phyloP scores from a whole-genome alignment of 2,797 vertebrate genomes.

The Spatula clypeata region DNA sequence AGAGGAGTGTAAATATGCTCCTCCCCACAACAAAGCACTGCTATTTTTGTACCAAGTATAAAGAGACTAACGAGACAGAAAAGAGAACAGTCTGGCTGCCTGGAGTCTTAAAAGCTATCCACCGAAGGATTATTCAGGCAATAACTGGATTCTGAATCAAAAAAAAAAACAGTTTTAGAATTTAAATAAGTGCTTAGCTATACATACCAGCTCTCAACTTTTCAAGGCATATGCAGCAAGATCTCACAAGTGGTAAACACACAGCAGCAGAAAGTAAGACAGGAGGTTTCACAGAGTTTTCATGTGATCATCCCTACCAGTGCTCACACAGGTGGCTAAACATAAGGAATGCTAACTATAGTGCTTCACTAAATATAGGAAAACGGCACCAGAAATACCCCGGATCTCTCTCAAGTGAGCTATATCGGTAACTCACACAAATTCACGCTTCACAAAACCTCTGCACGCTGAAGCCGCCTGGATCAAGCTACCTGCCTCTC shows the following conservation, averaged over 20 bases:
- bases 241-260: background rate
- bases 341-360: conserved; percentile 29
- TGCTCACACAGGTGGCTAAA: conserved; percentile 36
- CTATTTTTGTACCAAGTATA: background rate
- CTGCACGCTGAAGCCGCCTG: accelerated
- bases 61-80: background rate
- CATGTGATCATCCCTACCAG: background rate
- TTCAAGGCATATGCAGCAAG: background rate
- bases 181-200: background rate
- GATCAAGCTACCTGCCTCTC: background rate
- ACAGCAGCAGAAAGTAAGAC: background rate
- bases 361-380: background rate
- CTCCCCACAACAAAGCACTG: conserved; percentile 17
- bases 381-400: background rate
- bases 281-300: background rate
- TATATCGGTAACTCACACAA: background rate
- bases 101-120: background rate
- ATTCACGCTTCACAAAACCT: background rate
- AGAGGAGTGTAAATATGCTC: background rate
- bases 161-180: background rate
- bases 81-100: background rate
- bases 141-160: background rate
- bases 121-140: background rate
- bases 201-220: background rate
- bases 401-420: background rate